Percentiles rank a stretch among this genome's conserved stretches.
Conservation (phyloP, 2,888 invertebrate genomes). For the Eristalis intricaria region DNA sequence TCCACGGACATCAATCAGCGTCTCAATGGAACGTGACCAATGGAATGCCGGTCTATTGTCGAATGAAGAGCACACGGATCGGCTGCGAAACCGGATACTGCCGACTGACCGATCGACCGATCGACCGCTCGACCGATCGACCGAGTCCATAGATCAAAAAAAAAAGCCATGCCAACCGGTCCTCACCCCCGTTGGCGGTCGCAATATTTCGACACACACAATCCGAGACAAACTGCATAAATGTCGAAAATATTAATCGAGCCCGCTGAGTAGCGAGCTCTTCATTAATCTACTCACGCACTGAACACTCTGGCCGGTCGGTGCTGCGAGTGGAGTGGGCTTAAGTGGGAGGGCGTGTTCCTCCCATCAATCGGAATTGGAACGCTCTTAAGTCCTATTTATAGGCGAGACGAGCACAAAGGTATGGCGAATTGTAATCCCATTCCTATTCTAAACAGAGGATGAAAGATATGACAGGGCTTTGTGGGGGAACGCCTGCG, state of each 20-base stretch:
- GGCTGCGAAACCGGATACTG: conserved; percentile 37
- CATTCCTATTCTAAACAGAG: conserved; percentile 63
- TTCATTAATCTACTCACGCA: conserved; percentile 62
- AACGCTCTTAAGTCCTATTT: conserved; percentile 63
- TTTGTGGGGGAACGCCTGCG: conserved; percentile 32
- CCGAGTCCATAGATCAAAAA: background rate
- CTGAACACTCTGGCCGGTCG: background rate
- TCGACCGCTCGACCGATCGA: background rate
- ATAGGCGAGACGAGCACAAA: conserved; percentile 48
- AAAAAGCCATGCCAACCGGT: conserved; percentile 10
- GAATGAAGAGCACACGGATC: conserved; percentile 45
- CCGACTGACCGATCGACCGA: background rate
- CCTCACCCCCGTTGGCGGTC: conserved; percentile 56
- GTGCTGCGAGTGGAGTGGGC: conserved; percentile 35
- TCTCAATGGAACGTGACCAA: conserved; percentile 52
- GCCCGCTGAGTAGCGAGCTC: conserved; percentile 42
- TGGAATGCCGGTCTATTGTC: conserved; percentile 31
- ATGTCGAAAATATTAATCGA: conserved; percentile 61
- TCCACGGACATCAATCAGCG: conserved; percentile 52
- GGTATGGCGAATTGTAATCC: conserved; percentile 57
- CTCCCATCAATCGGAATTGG: conserved; percentile 58
- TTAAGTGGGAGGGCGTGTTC: conserved; percentile 66
- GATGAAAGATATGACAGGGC: conserved; percentile 67
- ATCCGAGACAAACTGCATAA: conserved; percentile 65
- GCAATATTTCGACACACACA: conserved; percentile 63